phyloP scores from a whole-genome alignment of 2,113 vertebrate species.

The Pluvialis apricaria region DNA sequence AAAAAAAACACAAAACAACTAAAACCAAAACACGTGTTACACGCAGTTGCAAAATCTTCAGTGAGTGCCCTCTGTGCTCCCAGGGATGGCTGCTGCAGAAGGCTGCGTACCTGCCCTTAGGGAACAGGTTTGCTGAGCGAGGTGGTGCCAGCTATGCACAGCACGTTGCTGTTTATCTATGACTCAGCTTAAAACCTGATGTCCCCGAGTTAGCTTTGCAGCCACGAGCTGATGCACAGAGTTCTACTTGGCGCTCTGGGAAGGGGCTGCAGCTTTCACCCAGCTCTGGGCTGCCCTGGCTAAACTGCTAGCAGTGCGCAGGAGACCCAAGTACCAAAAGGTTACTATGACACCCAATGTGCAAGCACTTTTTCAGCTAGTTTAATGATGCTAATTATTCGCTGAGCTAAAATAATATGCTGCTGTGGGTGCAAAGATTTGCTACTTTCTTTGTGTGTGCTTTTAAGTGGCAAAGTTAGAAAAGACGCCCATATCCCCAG shows the following conservation, averaged over 20 bases:
- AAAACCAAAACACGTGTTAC: not conserved
- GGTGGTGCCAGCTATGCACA: not conserved
- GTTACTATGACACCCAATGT: fast-evolving
- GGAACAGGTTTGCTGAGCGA: not conserved
- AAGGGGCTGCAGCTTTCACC: not conserved
- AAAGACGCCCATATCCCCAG: not conserved
- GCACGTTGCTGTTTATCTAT: not conserved
- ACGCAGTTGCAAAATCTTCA: not conserved
- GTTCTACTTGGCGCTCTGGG: not conserved
- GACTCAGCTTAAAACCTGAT: not conserved
- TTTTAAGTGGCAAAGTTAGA: not conserved
- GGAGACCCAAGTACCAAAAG: not conserved
- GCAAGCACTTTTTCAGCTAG: not conserved
- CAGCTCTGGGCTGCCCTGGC: not conserved
- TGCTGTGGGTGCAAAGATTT: not conserved
- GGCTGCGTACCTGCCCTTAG: fast-evolving
- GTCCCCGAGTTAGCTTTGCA: not conserved
- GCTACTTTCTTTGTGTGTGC: fast-evolving
- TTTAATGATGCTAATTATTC: not conserved
- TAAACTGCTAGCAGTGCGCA: not conserved
- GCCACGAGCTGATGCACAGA: not conserved
- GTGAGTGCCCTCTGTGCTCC: not conserved
- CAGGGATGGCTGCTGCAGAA: not conserved
- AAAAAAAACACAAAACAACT: too few species aligned
- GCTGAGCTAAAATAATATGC: not conserved